phyloP scores from a whole-genome alignment of 2,888 invertebrate species.

The Nineta flava region DNA sequence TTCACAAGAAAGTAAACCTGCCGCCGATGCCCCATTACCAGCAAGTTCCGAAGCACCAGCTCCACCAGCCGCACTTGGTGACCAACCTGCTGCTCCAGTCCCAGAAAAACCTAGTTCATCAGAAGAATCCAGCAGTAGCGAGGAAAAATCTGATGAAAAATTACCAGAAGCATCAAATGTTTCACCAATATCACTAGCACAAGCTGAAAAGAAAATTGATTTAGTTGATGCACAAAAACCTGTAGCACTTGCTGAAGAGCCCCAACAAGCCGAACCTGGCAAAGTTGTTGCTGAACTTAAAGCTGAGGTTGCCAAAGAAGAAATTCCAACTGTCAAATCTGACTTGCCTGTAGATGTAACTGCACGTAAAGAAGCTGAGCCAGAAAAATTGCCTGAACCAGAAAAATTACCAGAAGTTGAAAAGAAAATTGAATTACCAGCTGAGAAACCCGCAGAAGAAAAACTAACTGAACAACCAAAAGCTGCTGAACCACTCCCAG shows the following conservation, averaged over 20 bases:
- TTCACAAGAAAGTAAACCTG: background rate
- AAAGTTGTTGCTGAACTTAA: conserved; percentile 8
- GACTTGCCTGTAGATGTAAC: background rate
- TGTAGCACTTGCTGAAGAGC: conserved; percentile 6
- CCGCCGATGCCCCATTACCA: conserved; percentile 27
- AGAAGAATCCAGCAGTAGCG: conserved; percentile 1
- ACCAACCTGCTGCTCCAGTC: background rate
- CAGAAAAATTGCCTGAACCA: background rate
- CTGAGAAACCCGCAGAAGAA: conserved; percentile 2
- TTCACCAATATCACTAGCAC: background rate
- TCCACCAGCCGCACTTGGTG: conserved; percentile 1
- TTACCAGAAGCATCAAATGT: conserved; percentile 11
- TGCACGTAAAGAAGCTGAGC: conserved; percentile 6
- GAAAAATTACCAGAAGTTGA: conserved; percentile 9
- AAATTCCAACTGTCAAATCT: background rate
- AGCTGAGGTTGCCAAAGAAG: background rate
- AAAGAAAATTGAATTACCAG: background rate
- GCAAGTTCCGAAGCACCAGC: conserved; percentile 23
- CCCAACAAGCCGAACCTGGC: background rate
- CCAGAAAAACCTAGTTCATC: background rate
- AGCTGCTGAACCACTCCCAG: background rate
- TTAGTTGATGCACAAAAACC: conserved; percentile 5
- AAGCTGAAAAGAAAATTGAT: conserved; percentile 4
- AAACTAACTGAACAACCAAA: background rate
- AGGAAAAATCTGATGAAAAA: conserved; percentile 15